A percentile compares a stretch with the other conserved stretches of the same genome.
phyloP scores from a whole-genome alignment of 2,797 vertebrate genomes.

The Poecilia picta region DNA sequence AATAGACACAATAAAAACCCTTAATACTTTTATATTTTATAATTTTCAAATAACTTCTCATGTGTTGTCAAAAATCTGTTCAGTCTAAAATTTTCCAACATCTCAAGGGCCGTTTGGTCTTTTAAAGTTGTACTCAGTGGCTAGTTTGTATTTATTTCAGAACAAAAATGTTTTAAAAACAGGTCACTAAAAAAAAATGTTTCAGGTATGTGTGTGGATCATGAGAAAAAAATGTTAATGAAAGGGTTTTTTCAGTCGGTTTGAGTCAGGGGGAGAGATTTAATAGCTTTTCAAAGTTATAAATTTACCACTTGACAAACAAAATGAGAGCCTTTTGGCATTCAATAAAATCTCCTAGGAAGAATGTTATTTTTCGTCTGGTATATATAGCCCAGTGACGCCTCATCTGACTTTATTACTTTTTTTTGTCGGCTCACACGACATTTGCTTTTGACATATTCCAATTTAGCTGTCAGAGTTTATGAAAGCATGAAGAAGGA shows the following conservation, averaged over 20 bases:
- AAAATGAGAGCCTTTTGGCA: neutral
- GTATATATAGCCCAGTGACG: neutral
- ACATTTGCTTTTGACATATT: slow-evolving; percentile 42
- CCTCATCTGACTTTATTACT: slow-evolving; percentile 16
- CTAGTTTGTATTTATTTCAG: neutral
- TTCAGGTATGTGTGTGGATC: neutral
- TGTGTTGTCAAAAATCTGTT: neutral
- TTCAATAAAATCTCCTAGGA: neutral
- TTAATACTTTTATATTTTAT: neutral
- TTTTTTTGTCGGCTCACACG: slow-evolving; percentile 34
- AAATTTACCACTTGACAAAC: neutral
- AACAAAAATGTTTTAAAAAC: neutral
- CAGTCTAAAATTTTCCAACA: neutral
- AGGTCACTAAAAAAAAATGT: neutral
- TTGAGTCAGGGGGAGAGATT: neutral
- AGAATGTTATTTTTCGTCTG: slow-evolving; percentile 9
- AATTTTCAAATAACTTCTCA: neutral
- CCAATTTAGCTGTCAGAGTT: slow-evolving; percentile 62
- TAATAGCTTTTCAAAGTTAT: slow-evolving; percentile 6
- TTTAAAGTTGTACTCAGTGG: neutral
- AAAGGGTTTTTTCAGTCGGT: slow-evolving; percentile 5
- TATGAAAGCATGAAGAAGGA: slow-evolving; percentile 11
- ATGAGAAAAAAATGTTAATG: neutral
- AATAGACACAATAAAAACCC: neutral
- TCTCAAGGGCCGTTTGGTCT: neutral